Evolutionary conservation across 2,888 invertebrate genomes (phyloP).

Genomic region (Elmis aenea): DNA sequence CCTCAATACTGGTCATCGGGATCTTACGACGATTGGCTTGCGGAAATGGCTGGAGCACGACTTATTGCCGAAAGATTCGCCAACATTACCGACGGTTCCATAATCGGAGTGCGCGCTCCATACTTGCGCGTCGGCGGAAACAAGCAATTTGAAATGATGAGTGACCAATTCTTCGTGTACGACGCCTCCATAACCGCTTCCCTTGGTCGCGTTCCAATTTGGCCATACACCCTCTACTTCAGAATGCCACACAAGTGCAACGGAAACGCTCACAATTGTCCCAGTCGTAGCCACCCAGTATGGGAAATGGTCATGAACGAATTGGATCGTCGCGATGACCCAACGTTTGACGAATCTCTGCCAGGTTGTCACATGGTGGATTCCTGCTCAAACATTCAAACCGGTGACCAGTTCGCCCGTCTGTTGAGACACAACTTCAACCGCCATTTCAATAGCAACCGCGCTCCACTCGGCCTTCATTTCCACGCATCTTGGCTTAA

Average conservation of each 20-base stretch:
- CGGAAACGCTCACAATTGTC: conserved; percentile 91
- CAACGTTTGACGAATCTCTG: conserved; percentile 86
- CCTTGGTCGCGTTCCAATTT: conserved; percentile 82
- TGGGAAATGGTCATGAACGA: conserved; percentile 98
- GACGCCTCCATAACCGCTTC: conserved; percentile 93
- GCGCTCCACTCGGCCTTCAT: conserved; percentile 86
- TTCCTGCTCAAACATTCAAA: conserved; percentile 88
- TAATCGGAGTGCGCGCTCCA: conserved; percentile 83
- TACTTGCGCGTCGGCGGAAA: conserved; percentile 89
- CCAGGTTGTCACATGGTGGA: conserved; percentile 94
- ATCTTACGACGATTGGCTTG: conserved; percentile 86
- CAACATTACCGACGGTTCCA: conserved; percentile 87
- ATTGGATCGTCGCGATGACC: conserved; percentile 87
- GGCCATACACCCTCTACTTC: conserved; percentile 97
- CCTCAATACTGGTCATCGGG: conserved; percentile 87
- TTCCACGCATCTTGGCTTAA: conserved; percentile 96
- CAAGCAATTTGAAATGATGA: conserved; percentile 96
- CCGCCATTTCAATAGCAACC: conserved; percentile 87
- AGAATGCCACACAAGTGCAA: conserved; percentile 94
- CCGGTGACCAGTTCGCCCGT: conserved; percentile 84
- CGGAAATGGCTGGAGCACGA: conserved; percentile 90
- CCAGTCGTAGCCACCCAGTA: conserved; percentile 83
- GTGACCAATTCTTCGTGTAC: conserved; percentile 89
- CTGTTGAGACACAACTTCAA: conserved; percentile 91
- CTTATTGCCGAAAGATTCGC: conserved; percentile 84